Percentiles rank a stretch among this genome's conserved stretches.
phyloP scores from a whole-genome alignment of 2,113 vertebrate species.

The Philantomba maxwellii region DNA sequence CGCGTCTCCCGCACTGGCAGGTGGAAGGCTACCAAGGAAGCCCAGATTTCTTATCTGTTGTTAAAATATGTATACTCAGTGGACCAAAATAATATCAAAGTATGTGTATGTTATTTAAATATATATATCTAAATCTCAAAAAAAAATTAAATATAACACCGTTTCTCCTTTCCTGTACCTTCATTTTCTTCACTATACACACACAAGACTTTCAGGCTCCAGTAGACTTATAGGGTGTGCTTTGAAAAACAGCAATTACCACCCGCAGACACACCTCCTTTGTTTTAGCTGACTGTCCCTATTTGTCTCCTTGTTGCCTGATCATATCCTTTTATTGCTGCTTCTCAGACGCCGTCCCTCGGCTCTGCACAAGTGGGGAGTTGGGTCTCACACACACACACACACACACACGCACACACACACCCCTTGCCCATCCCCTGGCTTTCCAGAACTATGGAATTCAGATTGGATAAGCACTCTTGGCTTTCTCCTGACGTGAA shows the following conservation, averaged over 20 bases:
- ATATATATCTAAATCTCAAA: not conserved
- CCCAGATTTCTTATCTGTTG: slow-evolving; percentile 72
- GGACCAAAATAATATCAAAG: slow-evolving; percentile 82
- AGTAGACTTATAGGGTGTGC: not conserved
- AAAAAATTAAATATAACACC: not conserved
- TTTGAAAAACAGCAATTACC: not conserved
- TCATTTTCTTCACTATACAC: not conserved
- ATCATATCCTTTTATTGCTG: fast-evolving
- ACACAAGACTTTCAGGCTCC: not conserved
- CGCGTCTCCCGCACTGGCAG: fast-evolving
- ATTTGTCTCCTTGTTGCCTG: fast-evolving
- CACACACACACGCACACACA: fast-evolving
- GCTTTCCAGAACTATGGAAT: not conserved
- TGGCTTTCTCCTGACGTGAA: not conserved
- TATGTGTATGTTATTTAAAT: slow-evolving; percentile 69
- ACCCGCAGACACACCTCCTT: fast-evolving
- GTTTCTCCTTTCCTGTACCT: not conserved
- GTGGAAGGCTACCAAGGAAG: not conserved
- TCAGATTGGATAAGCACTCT: not conserved
- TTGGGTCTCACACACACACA: not conserved
- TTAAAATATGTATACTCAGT: slow-evolving; percentile 80
- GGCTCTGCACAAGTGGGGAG: not conserved
- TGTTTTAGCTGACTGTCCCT: not conserved
- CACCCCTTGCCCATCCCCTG: not conserved
- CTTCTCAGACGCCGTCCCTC: not conserved